Evolutionary conservation across 2,888 invertebrate genomes (phyloP).

Genomic region (Epistrophella euchroma): DNA sequence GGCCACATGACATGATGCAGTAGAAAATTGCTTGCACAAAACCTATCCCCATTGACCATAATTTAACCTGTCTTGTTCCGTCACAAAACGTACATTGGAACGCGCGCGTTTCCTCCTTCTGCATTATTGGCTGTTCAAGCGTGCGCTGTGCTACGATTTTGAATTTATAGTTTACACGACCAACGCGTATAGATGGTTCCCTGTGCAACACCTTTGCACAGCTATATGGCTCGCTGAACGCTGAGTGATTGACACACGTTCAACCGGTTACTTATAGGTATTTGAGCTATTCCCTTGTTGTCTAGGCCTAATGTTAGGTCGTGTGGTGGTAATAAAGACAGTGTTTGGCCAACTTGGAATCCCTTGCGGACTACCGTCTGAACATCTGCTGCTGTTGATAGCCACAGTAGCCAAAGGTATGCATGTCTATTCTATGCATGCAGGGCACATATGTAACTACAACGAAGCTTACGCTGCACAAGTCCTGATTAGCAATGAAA

Average conservation of each 20-base stretch:
- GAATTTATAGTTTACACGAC: constrained; percentile 69
- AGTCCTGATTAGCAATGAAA: constrained; percentile 62
- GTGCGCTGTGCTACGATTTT: constrained; percentile 63
- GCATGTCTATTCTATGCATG: not conserved
- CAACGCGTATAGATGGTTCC: constrained; percentile 61
- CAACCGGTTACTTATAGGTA: constrained; percentile 62
- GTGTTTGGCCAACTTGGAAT: constrained; percentile 41
- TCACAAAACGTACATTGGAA: constrained; percentile 54
- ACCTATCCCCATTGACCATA: constrained; percentile 72
- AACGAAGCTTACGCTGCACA: constrained; percentile 30
- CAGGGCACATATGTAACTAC: not conserved
- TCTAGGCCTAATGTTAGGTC: constrained; percentile 24
- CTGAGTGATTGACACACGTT: constrained; percentile 72
- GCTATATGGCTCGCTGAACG: constrained; percentile 41
- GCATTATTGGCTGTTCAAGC: constrained; percentile 38
- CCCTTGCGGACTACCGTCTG: constrained; percentile 49
- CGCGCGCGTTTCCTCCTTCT: constrained; percentile 66
- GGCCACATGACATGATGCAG: constrained; percentile 70
- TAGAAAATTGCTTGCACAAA: constrained; percentile 67
- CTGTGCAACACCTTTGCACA: constrained; percentile 64
- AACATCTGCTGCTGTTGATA: constrained; percentile 64
- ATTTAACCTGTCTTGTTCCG: constrained; percentile 73
- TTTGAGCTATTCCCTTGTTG: constrained; percentile 65
- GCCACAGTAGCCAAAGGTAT: constrained; percentile 41
- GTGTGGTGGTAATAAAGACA: constrained; percentile 37